Evolutionary conservation across 2,888 invertebrate species (phyloP).

Genomic region (Caenorhabditis angaria): DNA sequence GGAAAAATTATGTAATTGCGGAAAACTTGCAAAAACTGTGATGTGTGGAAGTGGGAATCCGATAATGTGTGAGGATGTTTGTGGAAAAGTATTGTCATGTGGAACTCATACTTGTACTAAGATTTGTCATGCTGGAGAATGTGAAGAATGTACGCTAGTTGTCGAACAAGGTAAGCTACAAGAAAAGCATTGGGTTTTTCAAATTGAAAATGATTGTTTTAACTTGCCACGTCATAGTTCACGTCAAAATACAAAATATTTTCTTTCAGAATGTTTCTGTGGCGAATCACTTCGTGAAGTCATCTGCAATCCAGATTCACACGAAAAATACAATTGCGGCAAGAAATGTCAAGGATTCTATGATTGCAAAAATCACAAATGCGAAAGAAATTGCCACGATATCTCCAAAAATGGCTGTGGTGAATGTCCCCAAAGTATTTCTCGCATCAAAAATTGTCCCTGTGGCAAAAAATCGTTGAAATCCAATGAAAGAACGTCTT

Average conservation of each 20-base stretch:
- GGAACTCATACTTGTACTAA: conserved; percentile 81
- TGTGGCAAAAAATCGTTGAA: conserved; percentile 79
- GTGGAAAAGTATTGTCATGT: conserved; percentile 83
- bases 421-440: conserved; percentile 78
- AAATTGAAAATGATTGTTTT: no score
- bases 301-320: conserved; percentile 77
- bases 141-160: conserved; percentile 80
- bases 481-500: conserved; percentile 74
- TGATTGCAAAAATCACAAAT: conserved; percentile 78
- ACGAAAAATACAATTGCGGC: conserved; percentile 54
- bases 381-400: conserved; percentile 74
- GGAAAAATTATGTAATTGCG: conserved; percentile 72
- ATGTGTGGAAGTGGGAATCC: conserved; percentile 51
- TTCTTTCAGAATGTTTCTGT: conserved; percentile 79
- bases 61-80: conserved; percentile 80
- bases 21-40: conserved; percentile 52
- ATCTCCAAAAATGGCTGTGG: conserved; percentile 75
- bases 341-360: conserved; percentile 60
- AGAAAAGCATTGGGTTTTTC: background rate
- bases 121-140: conserved; percentile 84
- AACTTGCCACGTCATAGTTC: no score
- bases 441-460: conserved; percentile 79
- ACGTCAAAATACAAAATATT: conserved; percentile 1
- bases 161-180: conserved; percentile 78
- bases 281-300: conserved; percentile 78